phyloP scores from a whole-genome alignment of 2,113 vertebrate genomes.

The Catagonus wagneri region DNA sequence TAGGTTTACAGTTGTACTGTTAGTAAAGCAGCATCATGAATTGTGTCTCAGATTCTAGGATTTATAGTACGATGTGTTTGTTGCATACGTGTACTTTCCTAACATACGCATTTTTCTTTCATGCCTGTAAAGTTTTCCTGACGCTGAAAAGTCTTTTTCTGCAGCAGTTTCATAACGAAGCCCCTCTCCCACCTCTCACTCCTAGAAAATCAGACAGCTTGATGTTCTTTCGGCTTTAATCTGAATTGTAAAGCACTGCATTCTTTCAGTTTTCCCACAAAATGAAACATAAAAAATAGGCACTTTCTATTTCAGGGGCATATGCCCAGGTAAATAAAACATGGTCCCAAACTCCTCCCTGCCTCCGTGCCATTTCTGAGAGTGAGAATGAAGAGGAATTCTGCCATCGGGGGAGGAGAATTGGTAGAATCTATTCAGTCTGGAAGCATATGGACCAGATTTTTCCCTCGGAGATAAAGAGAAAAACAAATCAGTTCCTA shows the following conservation, averaged over 20 bases:
- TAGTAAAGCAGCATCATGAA: not conserved
- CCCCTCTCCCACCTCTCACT: not conserved
- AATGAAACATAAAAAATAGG: slow-evolving; percentile 53
- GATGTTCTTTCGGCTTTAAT: not conserved
- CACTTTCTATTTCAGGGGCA: not conserved
- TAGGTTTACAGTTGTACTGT: slow-evolving; percentile 60
- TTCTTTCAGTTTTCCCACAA: slow-evolving; percentile 42
- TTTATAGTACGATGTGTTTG: slow-evolving; percentile 27
- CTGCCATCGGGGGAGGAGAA: not conserved
- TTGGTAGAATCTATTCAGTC: not conserved
- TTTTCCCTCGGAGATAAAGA: slow-evolving; percentile 33
- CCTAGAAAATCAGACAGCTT: slow-evolving; percentile 39
- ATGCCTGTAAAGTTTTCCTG: not conserved
- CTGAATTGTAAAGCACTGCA: slow-evolving; percentile 42
- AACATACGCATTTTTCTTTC: slow-evolving; percentile 13
- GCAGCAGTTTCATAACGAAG: not conserved
- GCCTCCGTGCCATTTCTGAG: not conserved
- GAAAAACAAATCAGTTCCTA: not conserved
- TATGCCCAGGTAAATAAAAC: slow-evolving; percentile 43
- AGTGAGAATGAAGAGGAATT: not conserved
- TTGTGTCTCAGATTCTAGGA: slow-evolving; percentile 35
- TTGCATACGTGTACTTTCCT: not conserved
- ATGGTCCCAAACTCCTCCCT: not conserved
- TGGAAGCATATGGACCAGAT: not conserved
- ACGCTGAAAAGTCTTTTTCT: not conserved